phyloP scores from a whole-genome alignment of 2,113 vertebrate species.

The Sisor rabdophorus region DNA sequence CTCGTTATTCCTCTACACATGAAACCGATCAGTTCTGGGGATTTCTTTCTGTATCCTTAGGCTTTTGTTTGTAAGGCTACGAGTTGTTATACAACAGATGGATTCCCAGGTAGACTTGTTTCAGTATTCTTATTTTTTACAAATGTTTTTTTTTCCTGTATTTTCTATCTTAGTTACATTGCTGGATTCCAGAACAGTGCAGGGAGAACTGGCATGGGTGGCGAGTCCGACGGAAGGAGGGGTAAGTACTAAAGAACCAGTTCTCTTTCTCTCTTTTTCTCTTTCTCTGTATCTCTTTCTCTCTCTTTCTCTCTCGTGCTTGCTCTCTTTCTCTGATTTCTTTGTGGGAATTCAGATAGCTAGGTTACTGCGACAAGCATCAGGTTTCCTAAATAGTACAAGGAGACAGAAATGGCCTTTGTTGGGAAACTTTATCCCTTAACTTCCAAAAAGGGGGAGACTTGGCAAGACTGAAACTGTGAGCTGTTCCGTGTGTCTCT shows the following conservation, averaged over 20 bases:
- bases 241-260: constrained; percentile 74
- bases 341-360: constrained; percentile 49
- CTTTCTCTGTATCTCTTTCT: neutral
- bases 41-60: neutral
- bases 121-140: constrained; percentile 61
- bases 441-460: constrained; percentile 75
- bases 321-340: constrained; percentile 36
- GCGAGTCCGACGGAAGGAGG: constrained; percentile 96
- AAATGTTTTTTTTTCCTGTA: constrained; percentile 35
- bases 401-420: constrained; percentile 85
- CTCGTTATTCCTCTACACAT: neutral
- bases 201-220: constrained; percentile 96
- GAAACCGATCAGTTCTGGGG: neutral
- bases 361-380: constrained; percentile 77
- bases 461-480: constrained; percentile 71
- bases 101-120: constrained; percentile 6
- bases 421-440: constrained; percentile 91
- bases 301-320: constrained; percentile 25
- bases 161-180: constrained; percentile 80
- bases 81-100: neutral
- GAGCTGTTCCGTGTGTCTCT: constrained; percentile 54
- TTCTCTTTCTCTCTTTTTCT: constrained; percentile 21
- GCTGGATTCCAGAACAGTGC: constrained; percentile 94
- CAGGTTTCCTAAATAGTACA: constrained; percentile 79
- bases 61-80: neutral